Base-by-base conservation (phyloP, 2,113 vertebrate species). In the Caretta caretta region DNA sequence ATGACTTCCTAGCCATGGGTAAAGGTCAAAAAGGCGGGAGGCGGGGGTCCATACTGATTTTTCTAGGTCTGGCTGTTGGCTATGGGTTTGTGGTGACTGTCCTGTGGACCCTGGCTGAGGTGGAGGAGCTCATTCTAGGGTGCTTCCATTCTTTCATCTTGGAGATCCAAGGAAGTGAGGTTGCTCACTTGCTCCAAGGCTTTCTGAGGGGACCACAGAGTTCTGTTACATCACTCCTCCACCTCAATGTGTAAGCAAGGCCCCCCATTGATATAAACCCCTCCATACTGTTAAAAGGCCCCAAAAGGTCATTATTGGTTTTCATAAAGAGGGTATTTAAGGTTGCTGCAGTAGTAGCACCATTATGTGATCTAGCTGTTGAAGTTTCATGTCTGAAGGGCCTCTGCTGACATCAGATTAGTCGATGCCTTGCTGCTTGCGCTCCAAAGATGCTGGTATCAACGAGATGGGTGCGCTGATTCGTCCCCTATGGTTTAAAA, bases 271-370 rank as follows among this genome's bases (percentile, higher is more conserved):
- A 72, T 38, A 72, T 38, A 72, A 20, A 72, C 27, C n/a, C n/a
- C 69, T 22, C 69, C n/a, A 72, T 38, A 20, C 20, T 72, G n/a
- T 38, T 38, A 38, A 57, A 19, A 22, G 35, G n/a, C n/a, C 17
- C 69, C 22, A 38, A 16, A 72, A 72, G 31, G 69, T 38, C 69
- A 72, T 72, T 72, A 10, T 69, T n/a, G 35, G 20, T 72, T 72
- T 88, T 93, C 42, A 62, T 57, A 57, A 29, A 62, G 57, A 62
- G 57, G 29, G 3, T 53, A 88, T 76, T 35, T n/a, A 86, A 53
- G 87, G 69, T 3, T 69, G 25, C 42, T 4, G 83, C 29, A 29
- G 53, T 51, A 0, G 1, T 20, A 0, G 1, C 24, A 0, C 29
- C 31, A 53, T 31, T 29, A 72, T 59, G 16, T 80, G 59, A 4